Evolutionary conservation across 2,113 vertebrate genomes (phyloP).

Genomic region (Gambusia affinis): DNA sequence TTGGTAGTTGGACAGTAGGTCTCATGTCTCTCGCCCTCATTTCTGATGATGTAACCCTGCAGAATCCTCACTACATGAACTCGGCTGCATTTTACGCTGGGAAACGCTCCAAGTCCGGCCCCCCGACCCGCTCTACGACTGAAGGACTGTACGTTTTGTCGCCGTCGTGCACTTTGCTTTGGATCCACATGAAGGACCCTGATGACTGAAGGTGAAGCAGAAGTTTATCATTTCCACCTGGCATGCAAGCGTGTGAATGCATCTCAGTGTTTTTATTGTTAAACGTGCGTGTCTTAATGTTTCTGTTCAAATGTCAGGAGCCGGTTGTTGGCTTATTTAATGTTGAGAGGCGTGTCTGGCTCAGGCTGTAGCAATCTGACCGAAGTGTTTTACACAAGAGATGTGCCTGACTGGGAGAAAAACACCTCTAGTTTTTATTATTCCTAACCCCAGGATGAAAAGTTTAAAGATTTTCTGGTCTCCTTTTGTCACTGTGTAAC

Average conservation of each 20-base stretch:
- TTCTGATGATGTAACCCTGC: constrained; percentile 14
- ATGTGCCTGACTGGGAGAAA: constrained; percentile 11
- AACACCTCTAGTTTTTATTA: background rate
- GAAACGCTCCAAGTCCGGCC: background rate
- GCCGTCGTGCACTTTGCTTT: constrained; percentile 56
- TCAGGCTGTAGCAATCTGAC: constrained; percentile 5
- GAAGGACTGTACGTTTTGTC: constrained; percentile 46
- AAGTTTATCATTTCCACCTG: constrained; percentile 24
- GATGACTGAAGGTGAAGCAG: constrained; percentile 20
- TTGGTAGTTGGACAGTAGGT: constrained; percentile 41
- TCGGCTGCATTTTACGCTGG: constrained; percentile 13
- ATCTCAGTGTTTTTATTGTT: constrained; percentile 45
- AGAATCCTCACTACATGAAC: constrained; percentile 36
- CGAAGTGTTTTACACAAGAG: constrained; percentile 1
- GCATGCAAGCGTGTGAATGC: constrained; percentile 49
- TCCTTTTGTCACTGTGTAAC: background rate
- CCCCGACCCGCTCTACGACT: constrained; percentile 14
- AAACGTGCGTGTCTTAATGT: constrained; percentile 42
- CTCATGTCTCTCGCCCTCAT: background rate
- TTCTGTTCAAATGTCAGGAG: constrained; percentile 16
- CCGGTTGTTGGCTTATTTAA: constrained; percentile 30
- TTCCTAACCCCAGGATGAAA: background rate
- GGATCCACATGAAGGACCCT: constrained; percentile 31
- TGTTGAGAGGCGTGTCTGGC: background rate
- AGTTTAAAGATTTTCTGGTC: background rate